phyloP scores from a whole-genome alignment of 2,888 invertebrate genomes.

The Pristionchus fissidentatus region DNA sequence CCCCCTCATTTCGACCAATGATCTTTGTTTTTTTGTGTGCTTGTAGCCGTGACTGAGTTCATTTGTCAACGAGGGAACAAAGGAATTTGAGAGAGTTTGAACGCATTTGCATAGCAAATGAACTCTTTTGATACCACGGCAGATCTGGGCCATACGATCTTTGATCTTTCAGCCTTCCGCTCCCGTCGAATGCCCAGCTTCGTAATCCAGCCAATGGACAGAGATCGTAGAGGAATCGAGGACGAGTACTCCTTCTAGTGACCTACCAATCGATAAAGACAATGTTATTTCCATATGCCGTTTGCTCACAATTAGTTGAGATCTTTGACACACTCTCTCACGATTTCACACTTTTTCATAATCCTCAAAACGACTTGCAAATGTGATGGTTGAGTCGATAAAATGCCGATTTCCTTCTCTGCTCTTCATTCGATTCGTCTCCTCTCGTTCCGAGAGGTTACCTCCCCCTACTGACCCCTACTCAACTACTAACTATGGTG shows the following conservation, averaged over 20 bases:
- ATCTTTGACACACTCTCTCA: background rate
- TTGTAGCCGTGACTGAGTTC: no score
- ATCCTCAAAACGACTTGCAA: background rate
- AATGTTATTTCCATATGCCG: background rate
- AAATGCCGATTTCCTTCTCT: background rate
- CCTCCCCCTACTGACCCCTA: conserved; percentile 20
- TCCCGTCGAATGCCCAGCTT: background rate
- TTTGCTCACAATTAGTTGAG: background rate
- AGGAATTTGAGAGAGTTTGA: no score
- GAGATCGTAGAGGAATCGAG: background rate
- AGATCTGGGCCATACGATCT: no score
- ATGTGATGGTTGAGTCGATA: background rate
- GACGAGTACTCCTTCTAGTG: background rate
- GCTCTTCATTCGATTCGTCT: background rate
- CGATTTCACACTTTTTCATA: background rate
- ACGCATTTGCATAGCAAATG: no score
- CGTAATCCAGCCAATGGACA: conserved; percentile 30
- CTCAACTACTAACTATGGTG: conserved; percentile 42
- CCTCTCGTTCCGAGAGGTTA: background rate
- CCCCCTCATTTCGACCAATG: no score
- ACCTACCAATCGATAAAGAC: conserved; percentile 11
- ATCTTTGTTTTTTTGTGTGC: no score
- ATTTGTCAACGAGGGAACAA: no score
- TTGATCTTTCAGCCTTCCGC: conserved; percentile 18
- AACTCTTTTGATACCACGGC: no score